Evolutionary conservation across 2,113 vertebrate genomes (phyloP).

Genomic region (Lycaon pictus): DNA sequence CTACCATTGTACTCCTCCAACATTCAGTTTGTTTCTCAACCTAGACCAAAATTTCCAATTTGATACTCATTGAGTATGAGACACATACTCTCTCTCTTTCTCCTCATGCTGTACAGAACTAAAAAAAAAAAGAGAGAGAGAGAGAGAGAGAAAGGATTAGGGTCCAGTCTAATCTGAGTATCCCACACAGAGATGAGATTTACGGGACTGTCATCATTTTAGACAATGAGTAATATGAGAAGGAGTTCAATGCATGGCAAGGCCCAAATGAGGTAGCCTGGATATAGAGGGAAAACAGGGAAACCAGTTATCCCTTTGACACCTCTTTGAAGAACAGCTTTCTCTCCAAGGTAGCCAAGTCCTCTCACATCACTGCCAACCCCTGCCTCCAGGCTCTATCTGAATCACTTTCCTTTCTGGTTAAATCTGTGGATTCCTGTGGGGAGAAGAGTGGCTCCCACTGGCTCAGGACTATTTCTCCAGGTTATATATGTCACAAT

Average conservation of each 20-base stretch:
- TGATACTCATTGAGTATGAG: not conserved
- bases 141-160: not conserved
- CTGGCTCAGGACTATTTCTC: conserved; percentile 80
- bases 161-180: not conserved
- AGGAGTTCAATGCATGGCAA: not conserved
- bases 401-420: conserved; percentile 19
- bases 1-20: not conserved
- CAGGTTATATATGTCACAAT: conserved; percentile 82
- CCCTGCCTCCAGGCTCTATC: conserved; percentile 61
- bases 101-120: not conserved
- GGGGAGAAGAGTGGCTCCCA: conserved; percentile 70
- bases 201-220: not conserved
- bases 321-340: conserved; percentile 78
- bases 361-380: conserved; percentile 35
- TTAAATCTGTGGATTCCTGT: conserved; percentile 54
- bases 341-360: not conserved
- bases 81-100: not conserved
- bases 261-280: not conserved
- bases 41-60: not conserved
- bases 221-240: not conserved
- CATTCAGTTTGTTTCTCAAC: not conserved
- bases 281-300: not conserved
- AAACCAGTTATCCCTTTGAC: conserved; percentile 48
- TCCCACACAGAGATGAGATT: not conserved
- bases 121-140: not conserved